Evolutionary conservation across 2,113 vertebrate species (phyloP).

Genomic region (Poicephalus meyeri): DNA sequence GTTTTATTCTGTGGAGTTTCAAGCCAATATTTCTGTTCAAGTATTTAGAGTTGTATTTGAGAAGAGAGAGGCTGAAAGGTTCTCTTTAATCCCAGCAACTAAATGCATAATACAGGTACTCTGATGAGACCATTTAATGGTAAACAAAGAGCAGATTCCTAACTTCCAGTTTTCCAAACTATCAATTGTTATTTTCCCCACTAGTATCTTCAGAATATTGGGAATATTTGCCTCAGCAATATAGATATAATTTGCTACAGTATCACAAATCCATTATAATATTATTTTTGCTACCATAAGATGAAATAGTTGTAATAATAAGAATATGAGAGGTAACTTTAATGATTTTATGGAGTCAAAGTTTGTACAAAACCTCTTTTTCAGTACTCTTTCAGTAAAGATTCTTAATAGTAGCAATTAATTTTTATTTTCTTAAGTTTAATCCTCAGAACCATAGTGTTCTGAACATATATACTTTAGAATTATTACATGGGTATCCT

Average conservation of each 20-base stretch:
- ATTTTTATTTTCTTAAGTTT: slow-evolving; percentile 2
- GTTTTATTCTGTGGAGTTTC: not conserved
- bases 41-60: not conserved
- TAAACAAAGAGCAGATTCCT: not conserved
- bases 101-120: not conserved
- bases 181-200: not conserved
- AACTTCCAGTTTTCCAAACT: not conserved
- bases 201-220: not conserved
- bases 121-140: not conserved
- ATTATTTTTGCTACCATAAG: not conserved
- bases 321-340: not conserved
- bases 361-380: not conserved
- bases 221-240: not conserved
- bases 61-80: not conserved
- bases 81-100: not conserved
- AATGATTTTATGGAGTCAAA: rapidly evolving
- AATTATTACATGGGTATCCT: not conserved
- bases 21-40: not conserved
- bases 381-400: not conserved
- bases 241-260: not conserved
- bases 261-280: not conserved
- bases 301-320: not conserved
- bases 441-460: not conserved
- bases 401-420: not conserved
- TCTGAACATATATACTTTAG: not conserved